A percentile compares a stretch with the other conserved stretches of the same genome.
These are phyloP conservation scores for Cactoblastis cactorum DNA, from an alignment of 2,888 invertebrate genomes.

Conservation along the genomic window DNA sequence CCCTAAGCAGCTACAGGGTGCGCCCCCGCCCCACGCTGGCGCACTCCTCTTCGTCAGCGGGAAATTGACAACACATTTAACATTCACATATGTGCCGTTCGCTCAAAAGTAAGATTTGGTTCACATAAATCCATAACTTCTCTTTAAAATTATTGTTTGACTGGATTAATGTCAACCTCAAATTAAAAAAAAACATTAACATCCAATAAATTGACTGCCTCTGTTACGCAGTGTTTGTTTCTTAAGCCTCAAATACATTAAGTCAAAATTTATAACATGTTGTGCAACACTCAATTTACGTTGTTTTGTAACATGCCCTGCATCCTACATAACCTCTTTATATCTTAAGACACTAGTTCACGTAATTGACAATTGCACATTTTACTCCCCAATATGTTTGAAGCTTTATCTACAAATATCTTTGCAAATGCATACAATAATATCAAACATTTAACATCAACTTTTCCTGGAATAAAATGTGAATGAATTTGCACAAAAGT, in stretches of 20 bases:
- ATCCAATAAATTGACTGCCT: no score
- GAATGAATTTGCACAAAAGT: background rate
- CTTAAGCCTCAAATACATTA: no score
- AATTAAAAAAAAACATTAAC: background rate
- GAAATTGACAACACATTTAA: background rate
- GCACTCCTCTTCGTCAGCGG: background rate
- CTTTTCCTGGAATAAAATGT: background rate
- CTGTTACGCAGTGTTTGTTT: no score
- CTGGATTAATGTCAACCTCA: background rate
- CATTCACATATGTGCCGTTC: background rate
- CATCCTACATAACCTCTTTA: no score
- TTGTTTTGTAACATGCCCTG: no score
- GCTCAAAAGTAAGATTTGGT: background rate
- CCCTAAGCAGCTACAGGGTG: constrained; percentile 79
- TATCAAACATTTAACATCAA: background rate
- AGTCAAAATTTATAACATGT: no score
- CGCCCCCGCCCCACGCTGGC: constrained; percentile 35
- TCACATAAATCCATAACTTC: background rate
- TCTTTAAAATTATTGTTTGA: no score
- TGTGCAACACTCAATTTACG: no score
- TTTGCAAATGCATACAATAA: background rate
- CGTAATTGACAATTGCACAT: no score
- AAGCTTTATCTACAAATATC: no score
- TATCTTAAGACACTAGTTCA: no score
- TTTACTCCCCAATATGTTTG: no score